A percentile compares a stretch with the other conserved stretches of the same genome.
Conservation (phyloP, 2,888 invertebrate genomes). For the Pandemis cinnamomeana region DNA sequence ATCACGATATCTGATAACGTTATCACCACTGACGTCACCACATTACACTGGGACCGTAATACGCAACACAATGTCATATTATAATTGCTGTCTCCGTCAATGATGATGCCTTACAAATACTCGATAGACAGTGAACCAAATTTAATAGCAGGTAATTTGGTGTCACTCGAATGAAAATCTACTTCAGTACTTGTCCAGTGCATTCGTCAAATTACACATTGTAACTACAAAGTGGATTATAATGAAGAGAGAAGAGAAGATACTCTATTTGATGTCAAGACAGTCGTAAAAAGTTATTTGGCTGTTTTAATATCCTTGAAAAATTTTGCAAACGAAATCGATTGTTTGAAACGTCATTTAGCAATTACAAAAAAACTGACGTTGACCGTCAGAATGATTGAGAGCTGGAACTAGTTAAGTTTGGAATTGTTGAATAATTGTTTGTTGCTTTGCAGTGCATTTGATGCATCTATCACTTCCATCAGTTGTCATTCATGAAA, state of each 20-base stretch:
- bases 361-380: no score
- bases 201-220: not conserved
- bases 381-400: not conserved
- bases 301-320: no score
- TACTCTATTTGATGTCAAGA: no score
- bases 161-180: not conserved
- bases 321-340: no score
- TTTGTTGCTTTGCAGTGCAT: not conserved
- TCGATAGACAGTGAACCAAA: not conserved
- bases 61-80: constrained; percentile 15
- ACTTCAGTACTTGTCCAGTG: not conserved
- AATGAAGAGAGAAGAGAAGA: no score
- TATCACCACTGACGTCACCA: constrained; percentile 68
- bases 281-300: no score
- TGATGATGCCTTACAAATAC: not conserved
- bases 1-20: constrained; percentile 74
- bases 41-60: not conserved
- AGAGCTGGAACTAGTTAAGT: not conserved
- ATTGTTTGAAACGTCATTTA: no score
- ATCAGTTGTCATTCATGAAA: not conserved
- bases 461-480: not conserved
- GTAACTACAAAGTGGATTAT: no score
- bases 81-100: constrained; percentile 24
- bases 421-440: not conserved
- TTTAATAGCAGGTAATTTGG: not conserved